phyloP scores from a whole-genome alignment of 2,113 vertebrate species.

The Cricetomys ansorgei region DNA sequence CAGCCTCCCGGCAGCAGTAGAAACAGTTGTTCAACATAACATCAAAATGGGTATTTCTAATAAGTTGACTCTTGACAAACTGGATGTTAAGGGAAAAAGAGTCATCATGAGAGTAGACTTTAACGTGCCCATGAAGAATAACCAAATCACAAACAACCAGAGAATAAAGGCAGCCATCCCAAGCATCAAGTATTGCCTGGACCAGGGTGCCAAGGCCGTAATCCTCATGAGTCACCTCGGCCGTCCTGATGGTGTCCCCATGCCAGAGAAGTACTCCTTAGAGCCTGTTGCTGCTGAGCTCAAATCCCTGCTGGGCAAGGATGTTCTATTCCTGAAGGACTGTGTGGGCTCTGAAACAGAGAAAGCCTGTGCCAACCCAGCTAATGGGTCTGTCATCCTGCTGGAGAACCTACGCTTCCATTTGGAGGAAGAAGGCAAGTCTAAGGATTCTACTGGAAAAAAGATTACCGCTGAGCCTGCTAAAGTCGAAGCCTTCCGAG shows the following conservation, averaged over 20 bases:
- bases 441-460: slow-evolving; percentile 94
- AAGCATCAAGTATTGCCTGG: slow-evolving; percentile 94
- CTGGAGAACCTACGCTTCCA: slow-evolving; percentile 98
- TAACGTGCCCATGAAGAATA: slow-evolving; percentile 93
- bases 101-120: slow-evolving; percentile 93
- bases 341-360: slow-evolving; percentile 96
- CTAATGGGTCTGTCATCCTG: slow-evolving; percentile 92
- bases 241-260: slow-evolving; percentile 92
- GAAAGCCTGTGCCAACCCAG: slow-evolving; percentile 90
- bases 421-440: slow-evolving; percentile 97
- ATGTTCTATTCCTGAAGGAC: slow-evolving; percentile 94
- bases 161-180: slow-evolving; percentile 97
- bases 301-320: slow-evolving; percentile 91
- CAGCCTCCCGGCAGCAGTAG: neutral
- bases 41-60: slow-evolving; percentile 90
- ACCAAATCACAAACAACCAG: slow-evolving; percentile 92
- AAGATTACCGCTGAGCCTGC: slow-evolving; percentile 94
- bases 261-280: slow-evolving; percentile 97
- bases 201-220: slow-evolving; percentile 93
- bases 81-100: slow-evolving; percentile 91
- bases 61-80: slow-evolving; percentile 92
- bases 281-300: slow-evolving; percentile 93
- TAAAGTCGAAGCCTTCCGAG: slow-evolving; percentile 92
- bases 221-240: slow-evolving; percentile 98
- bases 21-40: neutral